Base-by-base conservation (phyloP, 2,113 vertebrate species). In the Climacteris rufus region DNA sequence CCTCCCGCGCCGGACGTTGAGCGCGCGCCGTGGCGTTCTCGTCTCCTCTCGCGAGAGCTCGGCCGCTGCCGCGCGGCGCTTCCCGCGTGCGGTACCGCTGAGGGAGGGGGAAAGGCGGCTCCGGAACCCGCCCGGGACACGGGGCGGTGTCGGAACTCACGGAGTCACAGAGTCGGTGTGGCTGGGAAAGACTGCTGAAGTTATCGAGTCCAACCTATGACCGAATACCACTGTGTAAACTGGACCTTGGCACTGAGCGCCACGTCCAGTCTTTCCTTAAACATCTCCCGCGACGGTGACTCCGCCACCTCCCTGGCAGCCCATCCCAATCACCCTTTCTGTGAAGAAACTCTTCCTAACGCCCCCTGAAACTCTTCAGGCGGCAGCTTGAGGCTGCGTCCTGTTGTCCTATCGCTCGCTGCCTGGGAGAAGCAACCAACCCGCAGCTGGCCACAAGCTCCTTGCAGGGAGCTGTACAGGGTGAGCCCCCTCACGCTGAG, bases 71-170 rank as follows among this genome's bases (percentile, higher is more conserved):
- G 6, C 8, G 4, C 22, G 19, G 19, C 56, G 7, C 4, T 45
- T 47, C 47, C 17, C 16, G 57, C 35, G 27, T 22, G 13, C 33
- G 5, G 60, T 2, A 0, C 1, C 13, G 11, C 19, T 39, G 75
- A 22, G 39, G 57, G 45, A 2, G 14, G 22, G 22, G 3, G 5
- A 9, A 28, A 13, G 30, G 13, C 2, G 28, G 28, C 1, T 0
- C 1, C 6, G 18, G 17, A 15, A 8, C 1, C 0, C 1, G 0
- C 0, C 3, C 1, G 13, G 14, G 0, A 0, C 0, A 0, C 0
- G 8, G 31, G 7, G 0, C 3, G 0, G 20, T 0, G 28, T 21
- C 6, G 0, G 2, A 30, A 6, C 3, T 22, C 9, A 1, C 7
- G 1, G 50, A 50, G 1, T 1, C 13, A 0, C 13, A 1, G 24